phyloP scores from a whole-genome alignment of 2,888 invertebrate genomes.

The Lithophane socia region DNA sequence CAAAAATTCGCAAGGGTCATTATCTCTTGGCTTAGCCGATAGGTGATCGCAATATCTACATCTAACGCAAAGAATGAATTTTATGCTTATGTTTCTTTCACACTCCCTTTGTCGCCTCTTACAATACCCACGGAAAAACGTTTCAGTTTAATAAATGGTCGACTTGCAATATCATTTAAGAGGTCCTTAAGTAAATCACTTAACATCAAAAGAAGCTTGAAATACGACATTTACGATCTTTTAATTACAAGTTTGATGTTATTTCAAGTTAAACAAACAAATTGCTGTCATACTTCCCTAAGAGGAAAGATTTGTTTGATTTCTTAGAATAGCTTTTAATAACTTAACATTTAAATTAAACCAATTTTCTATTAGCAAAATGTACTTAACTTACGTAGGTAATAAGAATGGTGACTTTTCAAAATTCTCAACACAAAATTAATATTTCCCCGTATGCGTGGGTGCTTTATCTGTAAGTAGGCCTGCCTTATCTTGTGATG shows the following conservation, averaged over 20 bases:
- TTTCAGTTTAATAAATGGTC: constrained; percentile 2
- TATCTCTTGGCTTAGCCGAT: too few species aligned
- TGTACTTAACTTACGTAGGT: background rate
- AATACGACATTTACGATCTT: constrained; percentile 38
- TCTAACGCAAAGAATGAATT: too few species aligned
- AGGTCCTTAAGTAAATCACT: constrained; percentile 38
- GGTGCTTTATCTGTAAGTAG: too few species aligned
- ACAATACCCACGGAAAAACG: too few species aligned
- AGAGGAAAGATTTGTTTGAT: constrained; percentile 11
- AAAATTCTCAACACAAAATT: background rate
- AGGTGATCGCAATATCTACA: too few species aligned
- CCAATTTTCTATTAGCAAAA: background rate
- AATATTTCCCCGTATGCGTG: background rate
- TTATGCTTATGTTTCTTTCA: too few species aligned
- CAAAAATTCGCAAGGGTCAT: too few species aligned
- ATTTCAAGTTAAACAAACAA: constrained; percentile 37
- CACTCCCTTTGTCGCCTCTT: too few species aligned
- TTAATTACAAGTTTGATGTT: constrained; percentile 53
- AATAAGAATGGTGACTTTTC: background rate
- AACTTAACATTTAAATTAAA: background rate
- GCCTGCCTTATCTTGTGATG: too few species aligned
- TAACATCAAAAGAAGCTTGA: constrained; percentile 44
- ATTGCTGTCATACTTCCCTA: constrained; percentile 28
- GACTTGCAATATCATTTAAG: constrained; percentile 24
- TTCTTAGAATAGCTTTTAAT: constrained; percentile 1